phyloP scores from a whole-genome alignment of 1,140 invertebrate genomes.

The Harpegnathos saltator region DNA sequence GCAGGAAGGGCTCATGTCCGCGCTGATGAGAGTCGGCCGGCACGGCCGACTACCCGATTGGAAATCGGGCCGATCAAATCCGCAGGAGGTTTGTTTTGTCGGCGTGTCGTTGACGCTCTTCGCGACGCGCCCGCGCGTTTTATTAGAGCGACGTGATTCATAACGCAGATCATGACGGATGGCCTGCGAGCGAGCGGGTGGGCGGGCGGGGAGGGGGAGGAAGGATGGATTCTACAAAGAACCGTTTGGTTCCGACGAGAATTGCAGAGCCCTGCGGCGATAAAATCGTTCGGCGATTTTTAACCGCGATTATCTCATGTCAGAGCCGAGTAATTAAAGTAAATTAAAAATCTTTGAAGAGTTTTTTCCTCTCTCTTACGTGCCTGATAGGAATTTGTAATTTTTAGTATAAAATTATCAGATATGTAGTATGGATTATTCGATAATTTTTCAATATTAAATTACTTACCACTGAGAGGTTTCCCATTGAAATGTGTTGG shows the following conservation, averaged over 20 bases:
- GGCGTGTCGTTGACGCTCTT: slow-evolving; percentile 40
- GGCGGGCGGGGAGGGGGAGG: background rate
- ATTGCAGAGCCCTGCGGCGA: background rate
- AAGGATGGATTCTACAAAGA: slow-evolving; percentile 2
- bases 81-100: slow-evolving; percentile 34
- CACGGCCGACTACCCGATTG: slow-evolving; percentile 50
- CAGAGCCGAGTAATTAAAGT: too few relatives aligned
- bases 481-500: too few relatives aligned
- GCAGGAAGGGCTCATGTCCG: slow-evolving; percentile 23
- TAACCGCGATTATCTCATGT: too few relatives aligned
- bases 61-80: slow-evolving; percentile 40
- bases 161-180: slow-evolving; percentile 42
- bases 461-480: too few relatives aligned
- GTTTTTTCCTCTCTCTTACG: too few relatives aligned
- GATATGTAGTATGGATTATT: too few relatives aligned
- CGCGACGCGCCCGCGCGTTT: slow-evolving; percentile 33
- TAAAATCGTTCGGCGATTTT: too few relatives aligned
- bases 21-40: slow-evolving; percentile 38
- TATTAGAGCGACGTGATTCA: slow-evolving; percentile 52
- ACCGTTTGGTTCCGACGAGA: slow-evolving; percentile 7
- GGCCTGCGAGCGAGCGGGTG: background rate
- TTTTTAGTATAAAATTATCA: too few relatives aligned
- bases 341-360: too few relatives aligned
- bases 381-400: too few relatives aligned
- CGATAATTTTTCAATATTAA: too few relatives aligned